Base-by-base conservation (phyloP, 1,140 invertebrate genomes). In the Bombus terrestris region DNA sequence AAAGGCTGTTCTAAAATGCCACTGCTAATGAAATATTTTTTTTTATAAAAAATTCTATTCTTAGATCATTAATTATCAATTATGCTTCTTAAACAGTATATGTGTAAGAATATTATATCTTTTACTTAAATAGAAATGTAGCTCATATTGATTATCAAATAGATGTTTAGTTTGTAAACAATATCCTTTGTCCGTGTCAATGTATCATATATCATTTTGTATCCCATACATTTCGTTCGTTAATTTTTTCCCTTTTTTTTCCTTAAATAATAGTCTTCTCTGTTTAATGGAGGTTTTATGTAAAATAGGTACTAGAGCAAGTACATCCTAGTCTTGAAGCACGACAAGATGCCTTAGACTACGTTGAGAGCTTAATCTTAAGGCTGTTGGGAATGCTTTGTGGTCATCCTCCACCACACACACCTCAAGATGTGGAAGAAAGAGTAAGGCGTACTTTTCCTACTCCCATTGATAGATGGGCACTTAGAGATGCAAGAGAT, bases 381-480 rank as follows among this genome's bases (percentile, higher is more conserved):
- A 97, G 98, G 81, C 96, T 99, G 64, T 95, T 99, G 90, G 97
- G 97, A 5, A 98, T 98, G 96, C 96, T 99, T 47, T 99, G 98
- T 95, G 97, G 97, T 62, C 96, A 97, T 87, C 98, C 98, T 66
- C 97, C 98, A 72, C 97, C 97, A 37, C 97, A 98, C 88, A 97
- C 97, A 69, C 97, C 97, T 32, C 95, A 97, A 96, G 98, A 99
- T 96, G 97, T 99, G 80, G 98, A 99, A 94, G 98, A 99, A 90
- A 96, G 98, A 89, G 98, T 99, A 28, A 96, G 97, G 88, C 97
- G 97, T 87, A 98, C 98, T 57, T 99, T 99, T 96, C 98, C 98
- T 1, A 97, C 97, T 47, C 98, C 98, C 1, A 98, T 99, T 89
- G 98, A 99, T 93, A 97, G 97, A 92, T 99, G 98, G 98, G 98